Percentiles rank a stretch among this genome's conserved stretches.
Evolutionary conservation across 2,797 vertebrate genomes (phyloP).

Genomic region (Falco peregrinus): DNA sequence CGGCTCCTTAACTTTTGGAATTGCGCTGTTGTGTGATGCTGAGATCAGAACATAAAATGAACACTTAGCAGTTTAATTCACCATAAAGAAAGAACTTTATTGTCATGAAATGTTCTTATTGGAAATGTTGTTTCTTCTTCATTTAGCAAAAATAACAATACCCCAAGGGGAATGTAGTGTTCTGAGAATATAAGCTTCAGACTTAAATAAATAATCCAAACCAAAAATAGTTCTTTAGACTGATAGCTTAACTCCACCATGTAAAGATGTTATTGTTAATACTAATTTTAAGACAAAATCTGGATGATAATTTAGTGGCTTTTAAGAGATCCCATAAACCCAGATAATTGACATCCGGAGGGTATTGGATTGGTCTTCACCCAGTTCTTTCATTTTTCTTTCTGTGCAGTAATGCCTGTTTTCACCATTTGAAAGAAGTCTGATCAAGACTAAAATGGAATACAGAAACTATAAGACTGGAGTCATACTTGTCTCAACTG

Average conservation of each 20-base stretch:
- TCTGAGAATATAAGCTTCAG: constrained; percentile 21
- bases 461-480: not conserved
- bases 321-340: not conserved
- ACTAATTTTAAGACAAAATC: not conserved
- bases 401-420: not conserved
- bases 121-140: constrained; percentile 67
- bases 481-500: not conserved
- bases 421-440: not conserved
- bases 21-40: constrained; percentile 15
- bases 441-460: not conserved
- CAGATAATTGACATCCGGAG: not conserved
- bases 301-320: not conserved
- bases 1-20: constrained; percentile 32
- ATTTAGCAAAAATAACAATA: constrained; percentile 69
- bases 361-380: not conserved
- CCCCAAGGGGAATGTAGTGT: constrained; percentile 31
- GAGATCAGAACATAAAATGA: constrained; percentile 56
- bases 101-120: constrained; percentile 53
- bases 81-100: constrained; percentile 65
- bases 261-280: not conserved
- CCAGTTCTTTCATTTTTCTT: not conserved
- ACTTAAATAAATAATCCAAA: constrained; percentile 54
- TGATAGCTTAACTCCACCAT: not conserved
- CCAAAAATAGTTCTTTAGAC: constrained; percentile 4
- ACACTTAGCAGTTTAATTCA: constrained; percentile 66